Evolutionary conservation across 2,888 invertebrate species (phyloP).

Genomic region (Allophyes oxyacanthae): DNA sequence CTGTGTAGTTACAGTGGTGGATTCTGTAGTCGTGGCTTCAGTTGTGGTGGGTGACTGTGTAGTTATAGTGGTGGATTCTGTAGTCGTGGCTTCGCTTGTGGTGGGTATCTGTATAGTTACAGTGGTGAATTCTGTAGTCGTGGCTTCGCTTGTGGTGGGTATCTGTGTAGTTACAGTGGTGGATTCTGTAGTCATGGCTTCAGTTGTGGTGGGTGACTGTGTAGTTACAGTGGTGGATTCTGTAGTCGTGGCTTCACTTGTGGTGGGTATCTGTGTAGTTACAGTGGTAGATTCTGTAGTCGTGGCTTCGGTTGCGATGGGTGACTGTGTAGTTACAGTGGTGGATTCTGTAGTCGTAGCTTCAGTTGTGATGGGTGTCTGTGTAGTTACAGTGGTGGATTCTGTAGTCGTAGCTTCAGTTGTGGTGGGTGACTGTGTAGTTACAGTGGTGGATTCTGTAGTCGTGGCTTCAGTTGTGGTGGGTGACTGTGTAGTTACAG

Average conservation of each 20-base stretch:
- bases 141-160: conserved; percentile 5
- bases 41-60: not conserved
- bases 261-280: not conserved
- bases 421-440: not conserved
- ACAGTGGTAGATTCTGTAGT: not conserved
- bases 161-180: conserved; percentile 9
- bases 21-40: conserved; percentile 6
- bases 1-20: conserved; percentile 1
- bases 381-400: not conserved
- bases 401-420: not conserved
- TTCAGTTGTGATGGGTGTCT: not conserved
- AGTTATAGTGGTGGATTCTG: conserved; percentile 10
- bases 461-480: not conserved
- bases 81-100: conserved; percentile 2
- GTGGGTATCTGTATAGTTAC: conserved; percentile 1
- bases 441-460: not conserved
- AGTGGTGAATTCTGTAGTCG: conserved; percentile 10
- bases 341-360: not conserved
- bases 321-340: not conserved
- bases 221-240: conserved; percentile 1
- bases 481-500: conserved; percentile 1
- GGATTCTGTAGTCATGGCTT: not conserved
- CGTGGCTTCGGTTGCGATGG: not conserved
- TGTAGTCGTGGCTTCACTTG: not conserved
- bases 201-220: not conserved